A percentile compares a stretch with the other conserved stretches of the same genome.
These are phyloP conservation scores for Sebastes schlegelii DNA, from an alignment of 2,113 vertebrate genomes.

Conservation along the genomic window DNA sequence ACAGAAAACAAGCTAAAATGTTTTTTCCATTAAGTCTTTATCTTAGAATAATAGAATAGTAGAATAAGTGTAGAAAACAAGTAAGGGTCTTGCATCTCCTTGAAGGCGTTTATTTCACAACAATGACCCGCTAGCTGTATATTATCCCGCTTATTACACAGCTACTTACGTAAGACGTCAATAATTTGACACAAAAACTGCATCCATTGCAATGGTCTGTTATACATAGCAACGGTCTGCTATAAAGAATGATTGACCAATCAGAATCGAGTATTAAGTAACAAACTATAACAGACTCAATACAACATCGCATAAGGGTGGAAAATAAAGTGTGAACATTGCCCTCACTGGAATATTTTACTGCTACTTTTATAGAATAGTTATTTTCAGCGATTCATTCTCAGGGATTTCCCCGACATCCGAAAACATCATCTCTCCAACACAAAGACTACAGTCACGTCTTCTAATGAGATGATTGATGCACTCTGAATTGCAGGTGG, in stretches of 20 bases:
- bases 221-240: too few species aligned
- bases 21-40: background rate
- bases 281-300: background rate
- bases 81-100: too few species aligned
- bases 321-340: background rate
- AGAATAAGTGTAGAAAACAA: background rate
- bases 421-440: conserved; percentile 9
- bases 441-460: background rate
- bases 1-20: background rate
- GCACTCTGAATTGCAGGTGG: conserved; percentile 4
- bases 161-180: too few species aligned
- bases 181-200: too few species aligned
- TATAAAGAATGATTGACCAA: too few species aligned
- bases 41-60: background rate
- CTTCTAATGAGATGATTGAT: conserved; percentile 20
- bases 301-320: background rate
- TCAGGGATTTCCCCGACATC: too few species aligned
- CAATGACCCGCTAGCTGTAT: too few species aligned
- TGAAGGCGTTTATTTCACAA: too few species aligned
- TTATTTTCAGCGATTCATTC: too few species aligned
- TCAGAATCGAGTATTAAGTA: too few species aligned
- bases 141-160: too few species aligned
- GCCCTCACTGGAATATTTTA: background rate
- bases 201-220: too few species aligned
- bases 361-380: background rate